A percentile compares a stretch with the other conserved stretches of the same genome.
These are phyloP conservation scores for Limonius californicus DNA, from an alignment of 1,140 invertebrate genomes.

Conservation along the genomic window DNA sequence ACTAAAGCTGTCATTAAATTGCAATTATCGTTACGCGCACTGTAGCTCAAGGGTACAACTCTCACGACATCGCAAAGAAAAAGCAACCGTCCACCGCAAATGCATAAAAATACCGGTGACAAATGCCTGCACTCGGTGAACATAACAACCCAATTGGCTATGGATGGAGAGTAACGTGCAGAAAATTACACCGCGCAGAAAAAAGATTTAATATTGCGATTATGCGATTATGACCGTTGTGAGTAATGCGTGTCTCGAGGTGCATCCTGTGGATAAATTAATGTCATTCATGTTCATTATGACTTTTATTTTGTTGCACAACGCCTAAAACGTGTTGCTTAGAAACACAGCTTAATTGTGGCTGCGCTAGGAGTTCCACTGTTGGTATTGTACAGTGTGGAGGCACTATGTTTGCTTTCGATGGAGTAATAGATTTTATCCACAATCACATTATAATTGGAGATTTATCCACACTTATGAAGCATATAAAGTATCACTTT, in stretches of 20 bases:
- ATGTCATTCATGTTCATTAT: slow-evolving; percentile 1
- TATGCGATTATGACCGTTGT: slow-evolving; percentile 1
- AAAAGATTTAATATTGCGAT: background rate
- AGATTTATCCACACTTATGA: too few relatives aligned
- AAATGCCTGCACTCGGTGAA: slow-evolving; percentile 5
- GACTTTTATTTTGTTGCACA: background rate
- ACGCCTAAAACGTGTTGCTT: background rate
- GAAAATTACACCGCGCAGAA: slow-evolving; percentile 1
- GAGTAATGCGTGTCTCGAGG: slow-evolving; percentile 1
- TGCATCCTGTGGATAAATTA: slow-evolving; percentile 7
- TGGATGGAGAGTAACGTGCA: slow-evolving; percentile 9
- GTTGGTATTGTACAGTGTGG: too few relatives aligned
- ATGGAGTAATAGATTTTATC: too few relatives aligned
- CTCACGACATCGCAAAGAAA: slow-evolving; percentile 2
- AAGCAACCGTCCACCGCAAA: background rate
- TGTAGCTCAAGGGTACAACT: background rate
- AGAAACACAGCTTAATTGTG: too few relatives aligned
- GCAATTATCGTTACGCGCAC: slow-evolving; percentile 8
- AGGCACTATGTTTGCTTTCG: too few relatives aligned
- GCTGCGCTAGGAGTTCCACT: too few relatives aligned
- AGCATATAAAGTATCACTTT: too few relatives aligned
- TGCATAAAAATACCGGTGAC: slow-evolving; percentile 5
- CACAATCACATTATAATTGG: too few relatives aligned
- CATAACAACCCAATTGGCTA: slow-evolving; percentile 6
- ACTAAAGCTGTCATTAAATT: slow-evolving; percentile 6